Evolutionary conservation across 1,140 invertebrate genomes (phyloP).

Genomic region (Eubasilissa regina): DNA sequence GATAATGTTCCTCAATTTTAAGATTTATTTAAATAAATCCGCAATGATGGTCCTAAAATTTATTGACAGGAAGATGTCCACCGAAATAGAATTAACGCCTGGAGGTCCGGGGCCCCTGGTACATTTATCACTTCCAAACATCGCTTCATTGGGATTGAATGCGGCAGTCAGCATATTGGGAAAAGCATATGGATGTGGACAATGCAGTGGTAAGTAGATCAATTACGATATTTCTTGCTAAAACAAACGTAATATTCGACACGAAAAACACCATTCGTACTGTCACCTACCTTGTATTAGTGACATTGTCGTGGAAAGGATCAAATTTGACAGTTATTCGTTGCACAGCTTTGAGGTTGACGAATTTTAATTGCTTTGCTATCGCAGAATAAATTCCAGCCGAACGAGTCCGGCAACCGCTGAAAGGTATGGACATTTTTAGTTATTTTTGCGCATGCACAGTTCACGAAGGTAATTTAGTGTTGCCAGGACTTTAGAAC

Average conservation of each 20-base stretch:
- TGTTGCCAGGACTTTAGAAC: conserved; percentile 1
- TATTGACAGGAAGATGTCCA: conserved; percentile 65
- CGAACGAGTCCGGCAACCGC: conserved; percentile 76
- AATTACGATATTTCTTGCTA: neutral
- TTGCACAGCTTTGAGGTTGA: conserved; percentile 87
- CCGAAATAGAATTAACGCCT: conserved; percentile 67
- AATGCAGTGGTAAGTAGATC: conserved; percentile 69
- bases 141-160: conserved; percentile 73
- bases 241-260: conserved; percentile 9
- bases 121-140: conserved; percentile 71
- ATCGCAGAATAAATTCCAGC: conserved; percentile 79
- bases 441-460: conserved; percentile 38
- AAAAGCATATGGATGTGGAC: conserved; percentile 75
- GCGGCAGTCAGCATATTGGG: conserved; percentile 74
- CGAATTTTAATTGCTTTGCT: conserved; percentile 76
- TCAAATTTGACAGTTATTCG: conserved; percentile 86
- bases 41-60: neutral
- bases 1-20: no score
- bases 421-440: conserved; percentile 81
- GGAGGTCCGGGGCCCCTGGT: conserved; percentile 68
- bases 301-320: conserved; percentile 83
- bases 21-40: no score
- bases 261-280: neutral
- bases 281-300: conserved; percentile 78
- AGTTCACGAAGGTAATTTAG: neutral